Conservation (phyloP, 2,888 invertebrate genomes). For the Diadegma fenestrale region DNA sequence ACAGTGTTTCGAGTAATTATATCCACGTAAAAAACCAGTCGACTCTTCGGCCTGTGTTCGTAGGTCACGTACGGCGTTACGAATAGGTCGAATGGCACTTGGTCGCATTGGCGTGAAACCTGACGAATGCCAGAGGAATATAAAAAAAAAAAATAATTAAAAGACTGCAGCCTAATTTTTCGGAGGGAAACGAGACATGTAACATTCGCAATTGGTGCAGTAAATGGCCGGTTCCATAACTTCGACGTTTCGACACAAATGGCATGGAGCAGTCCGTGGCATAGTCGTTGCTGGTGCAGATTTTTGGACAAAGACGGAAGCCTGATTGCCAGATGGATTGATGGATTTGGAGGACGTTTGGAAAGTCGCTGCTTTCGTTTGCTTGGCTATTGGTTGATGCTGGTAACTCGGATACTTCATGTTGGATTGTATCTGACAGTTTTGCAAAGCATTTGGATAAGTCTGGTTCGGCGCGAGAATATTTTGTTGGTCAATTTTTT, state of each 20-base stretch:
- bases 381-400: constrained; percentile 88
- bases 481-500: constrained; percentile 84
- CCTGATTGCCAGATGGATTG: constrained; percentile 86
- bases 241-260: constrained; percentile 88
- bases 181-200: constrained; percentile 94
- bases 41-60: constrained; percentile 31
- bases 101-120: constrained; percentile 48
- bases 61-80: constrained; percentile 1
- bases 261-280: constrained; percentile 90
- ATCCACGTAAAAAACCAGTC: constrained; percentile 43
- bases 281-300: constrained; percentile 55
- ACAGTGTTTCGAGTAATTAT: constrained; percentile 25
- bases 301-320: constrained; percentile 93
- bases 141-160: constrained; percentile 23
- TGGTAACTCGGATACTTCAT: constrained; percentile 88
- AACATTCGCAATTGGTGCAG: constrained; percentile 96
- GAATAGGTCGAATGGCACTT: constrained; percentile 65
- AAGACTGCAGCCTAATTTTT: constrained; percentile 84
- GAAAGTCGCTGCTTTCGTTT: constrained; percentile 89
- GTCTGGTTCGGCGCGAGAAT: constrained; percentile 79
- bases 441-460: constrained; percentile 81
- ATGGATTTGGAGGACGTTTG: constrained; percentile 91
- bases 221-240: constrained; percentile 92
- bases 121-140: constrained; percentile 32
- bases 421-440: constrained; percentile 80